Evolutionary conservation across 2,113 vertebrate genomes (phyloP), one percentile per base, ranked within the genome.

Genomic region (Notothenia coriiceps): DNA sequence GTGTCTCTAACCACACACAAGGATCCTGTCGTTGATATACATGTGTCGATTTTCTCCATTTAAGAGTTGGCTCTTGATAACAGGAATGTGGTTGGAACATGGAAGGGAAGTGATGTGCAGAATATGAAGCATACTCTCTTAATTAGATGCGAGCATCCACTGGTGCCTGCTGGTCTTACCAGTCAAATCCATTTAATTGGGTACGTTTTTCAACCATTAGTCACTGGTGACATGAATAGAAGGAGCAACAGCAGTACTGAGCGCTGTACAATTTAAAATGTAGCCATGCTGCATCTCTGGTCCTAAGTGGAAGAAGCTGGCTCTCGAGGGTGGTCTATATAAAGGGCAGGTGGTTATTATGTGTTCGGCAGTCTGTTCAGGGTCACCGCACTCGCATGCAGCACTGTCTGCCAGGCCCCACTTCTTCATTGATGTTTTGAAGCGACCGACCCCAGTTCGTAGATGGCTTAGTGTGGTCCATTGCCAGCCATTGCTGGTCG

Each of bases 1-100:
- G 65, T 22, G 59, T 79, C 80, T 68, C 82, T 70, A 50, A 88
- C 77, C 70, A 61, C 9, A 1, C 77, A 59, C 50, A 52, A 6
- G 6, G 62, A 70, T 64, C 43, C 15, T 50, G 52, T 61, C 10
- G 18, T 14, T 74, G 57, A 71, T 70, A 51, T 71, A 22, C 40
- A 25, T 44, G 25, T 70, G 52, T 65, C 10, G 5, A 13, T 10
- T 70, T 59, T 25, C 22, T 15, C 35, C 4, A 76, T 66, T 61
- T 46, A 44, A 29, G 49, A 59, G 7, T 14, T 8, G 11, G 18
- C 35, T 60, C 17, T 43, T 20, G 20, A 55, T 65, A 14, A 22
- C 15, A 13, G 3, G 54, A 55, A 59, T 15, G 33, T 33, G 17
- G 6, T 6, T 52, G 33, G 35, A 17, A 20, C 11, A 35, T 1